Percentiles rank a stretch among this genome's conserved stretches.
Evolutionary conservation across 2,888 invertebrate genomes (phyloP).

Genomic region (Andrena bicolor): DNA sequence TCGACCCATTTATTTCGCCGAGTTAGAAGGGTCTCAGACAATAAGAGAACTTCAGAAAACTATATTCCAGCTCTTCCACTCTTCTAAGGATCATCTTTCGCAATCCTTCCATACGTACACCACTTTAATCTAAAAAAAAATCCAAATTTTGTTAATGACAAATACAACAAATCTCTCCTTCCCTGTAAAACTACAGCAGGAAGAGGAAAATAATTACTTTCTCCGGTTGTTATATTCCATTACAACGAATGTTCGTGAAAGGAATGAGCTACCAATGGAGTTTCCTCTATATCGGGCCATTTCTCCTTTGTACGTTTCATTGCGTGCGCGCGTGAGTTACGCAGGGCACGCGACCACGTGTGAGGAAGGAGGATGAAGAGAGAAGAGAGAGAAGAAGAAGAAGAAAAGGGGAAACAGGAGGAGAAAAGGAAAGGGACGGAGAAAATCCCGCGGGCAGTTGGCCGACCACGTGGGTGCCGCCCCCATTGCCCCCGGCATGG

Average conservation of each 20-base stretch:
- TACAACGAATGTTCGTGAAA: background rate
- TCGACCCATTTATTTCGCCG: constrained; percentile 58
- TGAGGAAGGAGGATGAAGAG: constrained; percentile 3
- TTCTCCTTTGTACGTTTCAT: constrained; percentile 26
- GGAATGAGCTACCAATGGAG: constrained; percentile 9
- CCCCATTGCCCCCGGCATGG: constrained; percentile 69
- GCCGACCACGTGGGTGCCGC: constrained; percentile 77
- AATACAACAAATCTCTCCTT: no score
- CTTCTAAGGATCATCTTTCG: background rate
- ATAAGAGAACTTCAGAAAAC: constrained; percentile 27
- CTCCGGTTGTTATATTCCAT: background rate
- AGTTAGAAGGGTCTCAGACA: constrained; percentile 50
- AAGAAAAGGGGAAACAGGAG: constrained; percentile 19
- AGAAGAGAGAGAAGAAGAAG: constrained; percentile 2
- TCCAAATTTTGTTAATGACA: no score
- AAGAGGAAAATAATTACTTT: background rate
- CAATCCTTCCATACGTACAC: no score
- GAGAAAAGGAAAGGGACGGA: constrained; percentile 46
- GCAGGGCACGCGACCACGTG: constrained; percentile 32
- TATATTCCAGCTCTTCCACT: background rate
- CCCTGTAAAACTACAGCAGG: no score
- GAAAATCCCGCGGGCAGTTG: constrained; percentile 67
- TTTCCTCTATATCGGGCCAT: background rate
- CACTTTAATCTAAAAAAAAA: no score
- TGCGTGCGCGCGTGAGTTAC: constrained; percentile 39